Base-by-base conservation (phyloP, 2,888 invertebrate genomes). In the Cecidostiba fungosa region DNA sequence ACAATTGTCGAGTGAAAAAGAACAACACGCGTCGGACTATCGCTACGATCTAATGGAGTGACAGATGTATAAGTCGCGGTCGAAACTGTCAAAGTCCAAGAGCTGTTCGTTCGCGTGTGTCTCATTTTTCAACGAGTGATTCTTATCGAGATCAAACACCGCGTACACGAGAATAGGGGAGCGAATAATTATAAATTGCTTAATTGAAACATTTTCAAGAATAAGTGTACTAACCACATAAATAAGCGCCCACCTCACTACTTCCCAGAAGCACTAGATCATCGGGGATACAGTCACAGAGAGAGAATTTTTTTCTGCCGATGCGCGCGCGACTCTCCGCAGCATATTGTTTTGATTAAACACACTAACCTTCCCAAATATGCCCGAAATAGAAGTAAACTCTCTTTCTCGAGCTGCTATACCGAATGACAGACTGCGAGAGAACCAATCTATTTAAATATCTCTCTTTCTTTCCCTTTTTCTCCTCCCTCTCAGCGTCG, bases 401-500 rank as follows among this genome's bases (percentile, higher is more conserved):
- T 59, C 54, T n/a, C n/a, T 59, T n/a, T 59, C 59, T 74, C 36
- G 29, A 23, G 14, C 12, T 29, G 32, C 62, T 59, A 26, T n/a
- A 29, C 19, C 54, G 29, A 81, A 85, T 77, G 77, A 80, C 84
- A 82, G 59, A 77, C 81, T 69, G 72, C 80, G 50, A 70, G 84
- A 78, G 78, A 50, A 74, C 85, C 74, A 82, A 87, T 89, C 88
- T 88, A 89, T 88, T 89, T 89, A 87, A 86, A 86, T 83, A 83
- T 79, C 50, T 79, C 69, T 29, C 69, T 85, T 32, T 77, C 29
- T 72, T 14, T 69, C 26, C 54, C 36, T 23, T 26, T 83, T 82
- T 86, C 84, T 85, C 86, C 88, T 86, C 84, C 86, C 85, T 23
- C 72, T 54, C 70, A 14, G 14, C 77, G n/a, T 54, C 26, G 32